phyloP scores from a whole-genome alignment of 2,888 invertebrate species.

The Agrotis segetum region DNA sequence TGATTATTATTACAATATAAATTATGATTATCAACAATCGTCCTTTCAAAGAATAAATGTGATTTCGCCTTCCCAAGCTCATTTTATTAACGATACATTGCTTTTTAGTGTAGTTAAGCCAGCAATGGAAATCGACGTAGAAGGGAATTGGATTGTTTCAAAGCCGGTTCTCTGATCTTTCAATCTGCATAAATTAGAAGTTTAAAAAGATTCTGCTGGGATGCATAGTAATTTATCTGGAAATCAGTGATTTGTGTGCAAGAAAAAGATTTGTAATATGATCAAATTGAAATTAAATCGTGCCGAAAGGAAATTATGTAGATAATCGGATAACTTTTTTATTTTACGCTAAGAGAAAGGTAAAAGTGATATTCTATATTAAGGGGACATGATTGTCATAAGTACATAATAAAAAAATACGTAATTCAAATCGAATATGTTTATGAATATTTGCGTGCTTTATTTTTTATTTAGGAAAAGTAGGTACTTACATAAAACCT shows the following conservation, averaged over 20 bases:
- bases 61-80: neutral
- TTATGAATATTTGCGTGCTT: too few relatives aligned
- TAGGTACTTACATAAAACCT: too few relatives aligned
- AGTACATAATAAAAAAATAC: too few relatives aligned
- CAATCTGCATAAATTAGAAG: slow-evolving; percentile 58
- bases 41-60: slow-evolving; percentile 12
- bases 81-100: slow-evolving; percentile 28
- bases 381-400: too few relatives aligned
- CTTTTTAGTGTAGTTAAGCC: slow-evolving; percentile 25
- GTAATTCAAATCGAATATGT: too few relatives aligned
- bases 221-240: slow-evolving; percentile 18
- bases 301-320: neutral
- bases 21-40: too few relatives aligned
- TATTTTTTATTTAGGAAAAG: too few relatives aligned
- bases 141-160: slow-evolving; percentile 53
- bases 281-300: neutral
- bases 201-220: slow-evolving; percentile 18
- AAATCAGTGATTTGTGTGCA: slow-evolving; percentile 16
- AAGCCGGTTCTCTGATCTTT: slow-evolving; percentile 55
- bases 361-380: too few relatives aligned
- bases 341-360: too few relatives aligned
- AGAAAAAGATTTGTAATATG: neutral
- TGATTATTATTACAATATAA: too few relatives aligned
- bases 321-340: neutral
- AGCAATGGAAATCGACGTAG: slow-evolving; percentile 44